These are phyloP conservation scores for Dallia pectoralis DNA, from an alignment of 2,797 vertebrate species.

Conservation along the genomic window DNA sequence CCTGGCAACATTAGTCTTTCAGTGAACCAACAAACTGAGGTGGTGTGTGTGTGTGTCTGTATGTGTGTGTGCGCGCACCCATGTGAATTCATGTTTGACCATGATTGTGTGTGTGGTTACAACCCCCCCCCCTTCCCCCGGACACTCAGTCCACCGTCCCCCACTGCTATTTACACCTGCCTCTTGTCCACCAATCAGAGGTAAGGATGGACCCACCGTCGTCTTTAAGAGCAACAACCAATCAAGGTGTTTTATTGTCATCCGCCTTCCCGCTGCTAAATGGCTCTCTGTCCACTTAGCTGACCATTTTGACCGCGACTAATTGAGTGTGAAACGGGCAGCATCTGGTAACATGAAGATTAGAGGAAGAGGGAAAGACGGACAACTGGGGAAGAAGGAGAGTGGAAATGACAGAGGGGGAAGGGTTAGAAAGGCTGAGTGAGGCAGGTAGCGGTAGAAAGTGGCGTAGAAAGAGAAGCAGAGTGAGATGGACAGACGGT, in stretches of 20 bases:
- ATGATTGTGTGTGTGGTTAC: no score
- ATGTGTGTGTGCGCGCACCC: not conserved
- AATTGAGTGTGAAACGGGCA: constrained; percentile 62
- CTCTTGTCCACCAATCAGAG: constrained; percentile 13
- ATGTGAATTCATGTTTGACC: not conserved
- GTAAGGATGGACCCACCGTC: constrained; percentile 7
- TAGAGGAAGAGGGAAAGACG: constrained; percentile 10
- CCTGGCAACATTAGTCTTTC: not conserved
- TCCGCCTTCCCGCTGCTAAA: constrained; percentile 54
- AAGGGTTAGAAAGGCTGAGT: not conserved
- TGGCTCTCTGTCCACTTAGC: constrained; percentile 56
- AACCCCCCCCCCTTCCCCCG: not conserved
- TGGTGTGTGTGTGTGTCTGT: not conserved
- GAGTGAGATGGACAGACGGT: not conserved
- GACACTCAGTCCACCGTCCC: not conserved
- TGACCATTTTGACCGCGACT: constrained; percentile 57
- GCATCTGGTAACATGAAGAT: constrained; percentile 53
- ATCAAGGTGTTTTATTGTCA: constrained; percentile 55
- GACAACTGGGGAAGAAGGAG: not conserved
- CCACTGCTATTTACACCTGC: not conserved
- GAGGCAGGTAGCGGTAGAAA: not conserved
- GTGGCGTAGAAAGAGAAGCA: not conserved
- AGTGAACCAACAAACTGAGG: constrained; percentile 6
- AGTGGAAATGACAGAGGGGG: not conserved
- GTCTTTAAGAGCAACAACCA: constrained; percentile 37